A percentile compares a stretch with the other conserved stretches of the same genome.
Evolutionary conservation across 2,113 vertebrate species (phyloP).

Genomic region (Ptychochromis oligacanthus): DNA sequence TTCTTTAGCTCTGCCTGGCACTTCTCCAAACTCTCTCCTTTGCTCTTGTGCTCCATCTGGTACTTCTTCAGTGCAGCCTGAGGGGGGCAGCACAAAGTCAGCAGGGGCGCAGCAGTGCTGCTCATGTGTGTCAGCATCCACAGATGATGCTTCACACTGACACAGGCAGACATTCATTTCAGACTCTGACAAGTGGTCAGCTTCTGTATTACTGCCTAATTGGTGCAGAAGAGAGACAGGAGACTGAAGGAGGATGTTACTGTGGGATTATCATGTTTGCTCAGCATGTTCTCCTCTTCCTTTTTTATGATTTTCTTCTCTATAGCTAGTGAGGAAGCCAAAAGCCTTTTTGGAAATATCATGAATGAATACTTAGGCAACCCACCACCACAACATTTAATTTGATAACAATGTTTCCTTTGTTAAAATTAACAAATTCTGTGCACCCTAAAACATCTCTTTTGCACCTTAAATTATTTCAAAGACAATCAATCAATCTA

Average conservation of each 20-base stretch:
- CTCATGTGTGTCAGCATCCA: not conserved
- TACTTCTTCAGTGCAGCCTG: constrained; percentile 98
- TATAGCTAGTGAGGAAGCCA: not conserved
- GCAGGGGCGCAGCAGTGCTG: not conserved
- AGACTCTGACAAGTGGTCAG: not conserved
- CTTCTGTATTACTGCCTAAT: not conserved
- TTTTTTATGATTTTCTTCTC: not conserved
- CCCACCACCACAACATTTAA: too few species aligned
- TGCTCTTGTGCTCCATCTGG: constrained; percentile 95
- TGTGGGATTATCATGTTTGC: not conserved
- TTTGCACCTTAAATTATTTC: too few species aligned
- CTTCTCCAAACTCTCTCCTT: constrained; percentile 93
- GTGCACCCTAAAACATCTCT: too few species aligned
- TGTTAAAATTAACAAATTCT: too few species aligned
- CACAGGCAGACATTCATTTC: not conserved
- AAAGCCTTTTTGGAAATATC: too few species aligned
- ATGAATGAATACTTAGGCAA: too few species aligned
- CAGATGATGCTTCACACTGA: not conserved
- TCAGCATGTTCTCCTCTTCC: not conserved
- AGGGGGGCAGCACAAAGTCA: constrained; percentile 52
- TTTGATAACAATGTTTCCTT: too few species aligned
- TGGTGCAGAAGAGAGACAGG: not conserved
- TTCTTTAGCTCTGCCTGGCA: constrained; percentile 97
- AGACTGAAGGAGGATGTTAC: not conserved
- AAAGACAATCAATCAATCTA: too few species aligned